Evolutionary conservation across 2,113 vertebrate species (phyloP), one percentile per base, ranked within the genome.

Genomic region (Myotis yumanensis): DNA sequence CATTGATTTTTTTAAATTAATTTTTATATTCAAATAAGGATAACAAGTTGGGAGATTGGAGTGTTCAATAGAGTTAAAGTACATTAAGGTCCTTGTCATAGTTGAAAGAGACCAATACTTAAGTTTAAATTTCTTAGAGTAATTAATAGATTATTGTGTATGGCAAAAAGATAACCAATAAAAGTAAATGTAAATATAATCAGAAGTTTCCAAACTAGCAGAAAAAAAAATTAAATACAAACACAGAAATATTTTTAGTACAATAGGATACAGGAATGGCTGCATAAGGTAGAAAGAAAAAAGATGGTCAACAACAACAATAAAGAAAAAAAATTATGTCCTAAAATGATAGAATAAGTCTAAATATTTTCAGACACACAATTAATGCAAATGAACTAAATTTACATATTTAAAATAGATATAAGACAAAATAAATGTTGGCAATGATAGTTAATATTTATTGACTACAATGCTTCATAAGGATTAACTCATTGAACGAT

Each of bases 1-100:
- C 10, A 93, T 17, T 68, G 48, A 69, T 85, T 89, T 90, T 83
- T 72, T n/a, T 52, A 93, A 95, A 66, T 52, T 68, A 68, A 20
- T 40, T 32, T 92, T 79, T 93, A n/a, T 10, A 9, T 46, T 85
- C 32, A 84, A 91, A 64, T 88, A 75, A 95, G 14, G 22, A 11
- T 43, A 83, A 71, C 3, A 91, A 35, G 7, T 37, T 90, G 28
- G 25, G 11, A 86, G 6, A 89, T 4, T 43, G 10, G 11, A 64
- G 20, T 86, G 15, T 51, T 86, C 40, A 89, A n/a, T 48, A 37
- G 43, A 57, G n/a, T 81, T 69, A 85, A 91, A 54, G 51, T 81
- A 76, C 10, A 76, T 68, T 23, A 91, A 91, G 7, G 2, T 32
- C 28, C 23, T 40, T 85, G 18, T 37, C 54, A 69, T 75, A 57